phyloP scores from a whole-genome alignment of 2,113 vertebrate genomes.

The Oryzias javanicus region DNA sequence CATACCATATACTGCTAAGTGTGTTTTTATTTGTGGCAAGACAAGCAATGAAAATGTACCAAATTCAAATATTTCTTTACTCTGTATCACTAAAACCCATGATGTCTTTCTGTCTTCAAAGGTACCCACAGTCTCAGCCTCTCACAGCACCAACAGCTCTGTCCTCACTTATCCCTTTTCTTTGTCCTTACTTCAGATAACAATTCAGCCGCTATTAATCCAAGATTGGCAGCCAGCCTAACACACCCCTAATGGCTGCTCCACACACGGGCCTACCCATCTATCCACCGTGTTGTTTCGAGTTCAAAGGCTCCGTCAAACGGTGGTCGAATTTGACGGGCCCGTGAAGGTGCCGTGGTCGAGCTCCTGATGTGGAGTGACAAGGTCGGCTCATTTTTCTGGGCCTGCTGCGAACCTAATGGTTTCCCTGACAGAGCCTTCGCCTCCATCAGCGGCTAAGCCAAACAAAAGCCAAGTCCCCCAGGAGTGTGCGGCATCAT shows the following conservation, averaged over 20 bases:
- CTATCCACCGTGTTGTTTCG: constrained; percentile 44
- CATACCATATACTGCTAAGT: too few relatives aligned
- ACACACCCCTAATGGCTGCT: constrained; percentile 37
- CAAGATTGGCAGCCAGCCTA: constrained; percentile 41
- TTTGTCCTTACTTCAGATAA: constrained; percentile 66
- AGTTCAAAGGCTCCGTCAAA: constrained; percentile 67
- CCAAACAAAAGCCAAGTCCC: constrained; percentile 70
- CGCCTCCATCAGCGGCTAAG: constrained; percentile 70
- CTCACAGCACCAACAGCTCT: constrained; percentile 23
- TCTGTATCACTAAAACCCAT: neutral
- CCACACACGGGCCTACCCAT: constrained; percentile 63
- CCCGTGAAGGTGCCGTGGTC: constrained; percentile 53
- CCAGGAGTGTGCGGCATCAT: constrained; percentile 49
- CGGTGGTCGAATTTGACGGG: constrained; percentile 58
- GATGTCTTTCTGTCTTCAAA: neutral
- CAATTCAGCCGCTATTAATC: constrained; percentile 51
- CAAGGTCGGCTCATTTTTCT: constrained; percentile 74
- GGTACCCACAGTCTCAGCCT: neutral
- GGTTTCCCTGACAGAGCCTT: constrained; percentile 74
- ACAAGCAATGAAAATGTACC: too few relatives aligned
- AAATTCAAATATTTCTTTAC: too few relatives aligned
- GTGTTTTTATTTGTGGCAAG: too few relatives aligned
- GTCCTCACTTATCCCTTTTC: constrained; percentile 33
- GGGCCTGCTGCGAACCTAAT: constrained; percentile 69
- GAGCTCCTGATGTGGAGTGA: constrained; percentile 70